A percentile compares a stretch with the other conserved stretches of the same genome.
Evolutionary conservation across 1,140 invertebrate species (phyloP).

Genomic region (Platyscapa corneri): DNA sequence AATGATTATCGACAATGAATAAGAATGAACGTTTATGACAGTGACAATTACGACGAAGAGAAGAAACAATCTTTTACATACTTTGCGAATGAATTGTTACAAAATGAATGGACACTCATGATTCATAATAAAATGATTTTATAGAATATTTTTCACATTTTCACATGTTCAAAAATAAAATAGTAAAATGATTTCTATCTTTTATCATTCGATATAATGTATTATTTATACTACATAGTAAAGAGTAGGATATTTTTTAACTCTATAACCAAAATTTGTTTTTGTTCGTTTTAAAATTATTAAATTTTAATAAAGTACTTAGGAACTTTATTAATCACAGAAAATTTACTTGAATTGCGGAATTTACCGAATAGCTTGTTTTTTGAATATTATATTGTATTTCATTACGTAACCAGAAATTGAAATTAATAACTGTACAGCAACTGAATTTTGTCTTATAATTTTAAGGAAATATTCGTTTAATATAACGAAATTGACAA

Average conservation of each 20-base stretch:
- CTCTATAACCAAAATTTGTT: background rate
- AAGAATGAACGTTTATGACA: conserved; percentile 23
- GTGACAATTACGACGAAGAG: conserved; percentile 6
- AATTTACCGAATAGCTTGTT: too few species aligned
- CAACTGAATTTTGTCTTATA: too few species aligned
- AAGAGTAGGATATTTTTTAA: background rate
- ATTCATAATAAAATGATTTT: conserved; percentile 5
- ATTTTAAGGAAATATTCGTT: background rate
- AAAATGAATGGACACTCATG: conserved; percentile 31
- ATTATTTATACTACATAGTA: background rate
- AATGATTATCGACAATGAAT: background rate
- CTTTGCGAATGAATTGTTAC: conserved; percentile 4
- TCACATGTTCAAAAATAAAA: background rate
- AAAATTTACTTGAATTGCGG: background rate
- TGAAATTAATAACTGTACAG: too few species aligned
- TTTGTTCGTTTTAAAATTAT: background rate
- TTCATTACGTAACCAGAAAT: too few species aligned
- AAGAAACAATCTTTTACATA: background rate
- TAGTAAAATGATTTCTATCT: background rate
- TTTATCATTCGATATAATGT: background rate
- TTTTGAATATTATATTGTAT: too few species aligned
- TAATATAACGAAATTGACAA: background rate
- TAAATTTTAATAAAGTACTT: background rate
- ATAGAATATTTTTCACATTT: background rate
- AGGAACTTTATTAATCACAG: background rate